Base-by-base conservation (phyloP, 1,140 invertebrate genomes). In the Ptiloglossa arizonensis region DNA sequence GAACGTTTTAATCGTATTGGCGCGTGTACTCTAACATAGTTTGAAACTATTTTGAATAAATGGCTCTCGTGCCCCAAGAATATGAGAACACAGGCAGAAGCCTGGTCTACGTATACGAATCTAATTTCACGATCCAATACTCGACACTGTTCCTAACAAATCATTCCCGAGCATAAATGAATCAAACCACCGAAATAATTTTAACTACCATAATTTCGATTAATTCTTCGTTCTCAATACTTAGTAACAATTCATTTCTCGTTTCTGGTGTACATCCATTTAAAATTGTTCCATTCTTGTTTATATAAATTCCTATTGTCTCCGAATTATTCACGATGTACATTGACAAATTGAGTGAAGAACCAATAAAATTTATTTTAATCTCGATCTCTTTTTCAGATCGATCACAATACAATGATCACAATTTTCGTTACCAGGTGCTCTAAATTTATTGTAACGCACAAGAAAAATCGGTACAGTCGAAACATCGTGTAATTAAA, bases 1-100 rank as follows among this genome's bases (percentile, higher is more conserved):
- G n/a, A 27, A 56, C 50, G 32, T 41, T 54, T 71, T 59, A 60
- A 71, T 59, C 54, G 54, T 22, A 41, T 71, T 71, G 60, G 57
- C 57, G n/a, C 54, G 27, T 46, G 29, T 11, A 32, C n/a, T 4
- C 15, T 59, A 71, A 71, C 68, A 5, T n/a, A 71, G 69, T 71
- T 71, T 6, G 0, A 4, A 62, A 62, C 29, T 60, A n/a, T 59
- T 71, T 60, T 50, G 41, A 50, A 71, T 62, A 62, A 72, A 62
- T 72, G 69, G 52, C 57, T 60, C 17, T 17, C 44, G 29, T 9
- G 15, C 22, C 1, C n/a, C 6, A 56, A 46, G 59, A 71, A 60
- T 48, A 60, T 48, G 68, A 46, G 38, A 44, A 46, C 35, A 1
- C 52, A n/a, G 19, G 6, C 27, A 41, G 27, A 17, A 59, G 38